Conservation (phyloP, 2,113 vertebrate genomes). For the Bubo blakistoni region DNA sequence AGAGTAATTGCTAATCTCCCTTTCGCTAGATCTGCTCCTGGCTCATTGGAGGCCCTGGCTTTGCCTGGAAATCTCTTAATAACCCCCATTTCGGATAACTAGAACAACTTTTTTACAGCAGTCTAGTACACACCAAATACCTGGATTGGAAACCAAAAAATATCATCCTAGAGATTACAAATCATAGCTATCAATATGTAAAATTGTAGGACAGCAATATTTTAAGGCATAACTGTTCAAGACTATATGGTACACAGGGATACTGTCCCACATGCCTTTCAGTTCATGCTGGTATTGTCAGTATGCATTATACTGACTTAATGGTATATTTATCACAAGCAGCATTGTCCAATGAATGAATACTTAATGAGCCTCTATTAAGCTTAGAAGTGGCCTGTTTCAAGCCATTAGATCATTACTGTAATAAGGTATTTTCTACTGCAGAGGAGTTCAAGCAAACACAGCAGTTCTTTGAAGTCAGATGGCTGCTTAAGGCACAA, state of each 20-base stretch:
- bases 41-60: not conserved
- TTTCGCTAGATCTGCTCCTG: not conserved
- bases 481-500: constrained; percentile 19
- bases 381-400: not conserved
- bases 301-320: not conserved
- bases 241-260: not conserved
- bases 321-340: not conserved
- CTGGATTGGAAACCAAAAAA: not conserved
- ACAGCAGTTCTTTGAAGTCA: constrained; percentile 36
- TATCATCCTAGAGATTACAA: not conserved
- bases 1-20: not conserved
- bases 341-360: constrained; percentile 2
- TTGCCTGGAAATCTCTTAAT: not conserved
- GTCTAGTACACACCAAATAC: not conserved
- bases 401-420: constrained; percentile 38
- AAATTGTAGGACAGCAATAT: not conserved
- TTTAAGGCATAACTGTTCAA: not conserved
- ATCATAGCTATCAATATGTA: not conserved
- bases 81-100: not conserved
- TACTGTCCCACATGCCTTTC: not conserved
- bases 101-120: not conserved
- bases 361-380: constrained; percentile 24
- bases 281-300: not conserved
- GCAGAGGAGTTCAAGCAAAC: constrained; percentile 29
- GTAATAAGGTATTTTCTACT: constrained; percentile 51